A percentile compares a stretch with the other conserved stretches of the same genome.
Conservation (phyloP, 2,888 invertebrate species). For the Nephrocerus scutellatus region DNA sequence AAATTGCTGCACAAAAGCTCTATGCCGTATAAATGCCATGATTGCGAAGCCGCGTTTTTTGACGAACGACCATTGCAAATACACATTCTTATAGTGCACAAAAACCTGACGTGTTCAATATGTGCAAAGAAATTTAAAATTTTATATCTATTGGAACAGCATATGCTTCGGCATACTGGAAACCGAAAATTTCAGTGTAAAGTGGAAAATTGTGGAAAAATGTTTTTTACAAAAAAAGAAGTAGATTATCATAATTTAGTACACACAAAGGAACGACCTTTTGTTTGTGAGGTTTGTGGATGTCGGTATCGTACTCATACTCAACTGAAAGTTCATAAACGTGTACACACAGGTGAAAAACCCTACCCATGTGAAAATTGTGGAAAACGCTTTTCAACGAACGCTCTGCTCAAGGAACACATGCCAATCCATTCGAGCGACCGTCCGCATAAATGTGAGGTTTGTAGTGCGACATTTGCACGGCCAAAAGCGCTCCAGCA, state of each 20-base stretch:
- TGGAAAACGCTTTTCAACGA: constrained; percentile 33
- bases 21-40: too few relatives aligned
- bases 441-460: constrained; percentile 32
- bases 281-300: constrained; percentile 38
- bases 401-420: constrained; percentile 34
- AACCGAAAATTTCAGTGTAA: constrained; percentile 30
- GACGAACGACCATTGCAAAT: too few relatives aligned
- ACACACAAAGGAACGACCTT: constrained; percentile 34
- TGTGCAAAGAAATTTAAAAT: not conserved
- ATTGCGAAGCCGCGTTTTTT: too few relatives aligned
- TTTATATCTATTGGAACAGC: too few relatives aligned
- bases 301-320: constrained; percentile 34
- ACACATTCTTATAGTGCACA: too few relatives aligned
- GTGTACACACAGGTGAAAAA: constrained; percentile 38
- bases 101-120: constrained; percentile 4
- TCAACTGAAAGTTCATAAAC: constrained; percentile 33
- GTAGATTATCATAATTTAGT: constrained; percentile 32
- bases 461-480: constrained; percentile 35
- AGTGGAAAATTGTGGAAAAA: constrained; percentile 34
- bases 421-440: constrained; percentile 38
- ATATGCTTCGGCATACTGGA: too few relatives aligned
- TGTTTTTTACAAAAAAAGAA: constrained; percentile 30
- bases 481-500: constrained; percentile 36
- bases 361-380: constrained; percentile 35
- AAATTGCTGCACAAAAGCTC: constrained; percentile 30